phyloP scores from a whole-genome alignment of 1,140 invertebrate species.

The Ctenoplectra terminalis region DNA sequence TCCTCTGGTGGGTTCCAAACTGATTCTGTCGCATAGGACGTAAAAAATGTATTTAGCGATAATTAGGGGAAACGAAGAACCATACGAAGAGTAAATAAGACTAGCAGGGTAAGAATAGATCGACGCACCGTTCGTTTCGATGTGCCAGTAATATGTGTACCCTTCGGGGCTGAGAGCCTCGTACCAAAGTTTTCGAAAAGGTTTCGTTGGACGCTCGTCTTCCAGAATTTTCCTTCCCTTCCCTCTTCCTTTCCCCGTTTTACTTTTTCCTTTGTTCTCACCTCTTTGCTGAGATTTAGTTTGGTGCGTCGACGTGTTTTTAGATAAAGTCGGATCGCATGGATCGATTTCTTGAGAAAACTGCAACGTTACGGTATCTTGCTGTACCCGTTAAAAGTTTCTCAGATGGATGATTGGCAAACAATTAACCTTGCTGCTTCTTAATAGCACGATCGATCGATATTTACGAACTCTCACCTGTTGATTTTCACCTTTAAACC shows the following conservation, averaged over 20 bases:
- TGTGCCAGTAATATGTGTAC: conserved; percentile 91
- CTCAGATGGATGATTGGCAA: neutral
- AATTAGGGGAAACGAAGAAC: neutral
- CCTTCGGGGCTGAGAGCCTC: conserved; percentile 89
- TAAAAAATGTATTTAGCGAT: neutral
- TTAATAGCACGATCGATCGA: neutral
- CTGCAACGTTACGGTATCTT: conserved; percentile 49
- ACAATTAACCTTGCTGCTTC: neutral
- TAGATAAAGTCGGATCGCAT: conserved; percentile 68
- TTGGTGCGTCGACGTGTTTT: conserved; percentile 9
- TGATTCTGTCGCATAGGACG: conserved; percentile 82
- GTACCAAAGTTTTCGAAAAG: conserved; percentile 85
- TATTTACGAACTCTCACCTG: conserved; percentile 35
- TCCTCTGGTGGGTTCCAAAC: conserved; percentile 86
- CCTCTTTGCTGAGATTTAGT: conserved; percentile 61
- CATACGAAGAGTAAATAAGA: neutral
- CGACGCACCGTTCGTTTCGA: conserved; percentile 88
- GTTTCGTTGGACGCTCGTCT: conserved; percentile 66
- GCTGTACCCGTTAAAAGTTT: neutral
- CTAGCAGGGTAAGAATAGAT: too few relatives aligned
- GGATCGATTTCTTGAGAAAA: conserved; percentile 72
- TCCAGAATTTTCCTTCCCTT: conserved; percentile 80
- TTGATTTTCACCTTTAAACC: conserved; percentile 62
- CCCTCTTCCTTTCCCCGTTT: conserved; percentile 74
- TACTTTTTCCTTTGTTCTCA: conserved; percentile 79